Conservation (phyloP, 2,888 invertebrate genomes). For the Cacoxenus indagator region DNA sequence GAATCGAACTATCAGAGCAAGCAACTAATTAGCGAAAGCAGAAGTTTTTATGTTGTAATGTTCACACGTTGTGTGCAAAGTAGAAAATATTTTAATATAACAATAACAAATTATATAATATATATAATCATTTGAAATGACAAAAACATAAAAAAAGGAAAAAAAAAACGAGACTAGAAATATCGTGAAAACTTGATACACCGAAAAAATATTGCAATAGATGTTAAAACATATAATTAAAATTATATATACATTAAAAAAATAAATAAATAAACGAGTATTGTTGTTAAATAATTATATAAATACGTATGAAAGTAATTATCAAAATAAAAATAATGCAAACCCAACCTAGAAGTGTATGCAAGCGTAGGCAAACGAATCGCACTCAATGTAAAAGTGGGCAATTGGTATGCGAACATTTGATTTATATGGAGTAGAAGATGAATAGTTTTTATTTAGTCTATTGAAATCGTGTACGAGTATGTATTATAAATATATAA, state of each 20-base stretch:
- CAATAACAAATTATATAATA: no score
- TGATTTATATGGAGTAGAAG: background rate
- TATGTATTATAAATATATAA: constrained; percentile 45
- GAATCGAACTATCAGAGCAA: no score
- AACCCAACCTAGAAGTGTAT: background rate
- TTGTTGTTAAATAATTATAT: constrained; percentile 34
- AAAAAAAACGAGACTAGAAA: constrained; percentile 22
- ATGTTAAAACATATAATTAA: background rate
- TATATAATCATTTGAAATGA: constrained; percentile 12
- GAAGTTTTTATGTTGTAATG: no score
- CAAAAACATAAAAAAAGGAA: background rate
- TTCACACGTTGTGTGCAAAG: no score
- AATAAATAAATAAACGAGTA: background rate
- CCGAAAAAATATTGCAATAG: constrained; percentile 24
- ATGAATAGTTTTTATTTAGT: constrained; percentile 54
- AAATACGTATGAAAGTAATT: constrained; percentile 39
- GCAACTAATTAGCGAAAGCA: no score
- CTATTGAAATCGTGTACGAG: constrained; percentile 60
- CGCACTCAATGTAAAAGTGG: background rate
- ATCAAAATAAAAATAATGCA: constrained; percentile 9
- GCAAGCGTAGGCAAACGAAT: background rate
- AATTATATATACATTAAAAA: constrained; percentile 6
- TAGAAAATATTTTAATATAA: no score
- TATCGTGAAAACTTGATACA: constrained; percentile 38
- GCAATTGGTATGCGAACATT: background rate